Percentiles rank a stretch among this genome's conserved stretches.
These are phyloP conservation scores for Ammodytes dubius DNA, from an alignment of 2,113 vertebrate genomes.

Conservation along the genomic window DNA sequence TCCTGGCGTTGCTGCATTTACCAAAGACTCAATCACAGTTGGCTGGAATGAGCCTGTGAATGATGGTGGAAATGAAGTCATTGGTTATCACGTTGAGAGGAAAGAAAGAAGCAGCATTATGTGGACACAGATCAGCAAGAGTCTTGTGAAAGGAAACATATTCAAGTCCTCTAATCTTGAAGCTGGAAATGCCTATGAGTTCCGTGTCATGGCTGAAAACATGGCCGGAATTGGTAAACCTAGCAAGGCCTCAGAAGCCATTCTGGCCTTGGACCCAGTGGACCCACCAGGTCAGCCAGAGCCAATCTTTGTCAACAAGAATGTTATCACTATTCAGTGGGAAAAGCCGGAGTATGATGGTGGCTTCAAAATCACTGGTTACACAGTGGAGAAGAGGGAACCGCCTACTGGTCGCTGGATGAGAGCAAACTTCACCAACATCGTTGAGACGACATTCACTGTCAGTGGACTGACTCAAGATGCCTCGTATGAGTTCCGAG, in stretches of 20 bases:
- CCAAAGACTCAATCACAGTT: conserved; percentile 95
- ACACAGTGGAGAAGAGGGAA: conserved; percentile 95
- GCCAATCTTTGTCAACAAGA: conserved; percentile 92
- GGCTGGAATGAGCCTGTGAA: conserved; percentile 96
- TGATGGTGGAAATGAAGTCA: conserved; percentile 96
- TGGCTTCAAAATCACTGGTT: conserved; percentile 98
- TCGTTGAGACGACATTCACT: conserved; percentile 95
- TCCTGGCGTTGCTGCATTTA: conserved; percentile 92
- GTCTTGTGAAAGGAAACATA: conserved; percentile 91
- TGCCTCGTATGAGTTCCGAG: conserved; percentile 95
- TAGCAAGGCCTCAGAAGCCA: conserved; percentile 94
- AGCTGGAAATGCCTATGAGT: conserved; percentile 96
- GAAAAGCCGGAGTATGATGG: conserved; percentile 97
- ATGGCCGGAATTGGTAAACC: conserved; percentile 96
- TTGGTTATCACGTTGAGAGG: conserved; percentile 97
- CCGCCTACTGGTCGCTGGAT: conserved; percentile 95
- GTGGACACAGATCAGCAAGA: conserved; percentile 94
- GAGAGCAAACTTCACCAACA: conserved; percentile 97
- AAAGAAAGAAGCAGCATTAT: conserved; percentile 96
- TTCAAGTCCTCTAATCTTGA: conserved; percentile 94
- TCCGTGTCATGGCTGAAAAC: conserved; percentile 97
- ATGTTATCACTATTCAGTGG: conserved; percentile 94
- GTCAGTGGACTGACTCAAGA: conserved; percentile 96
- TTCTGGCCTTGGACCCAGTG: conserved; percentile 94
- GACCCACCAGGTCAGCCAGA: conserved; percentile 95